A percentile compares a stretch with the other conserved stretches of the same genome.
These are phyloP conservation scores for Telmatherina bonti DNA, from an alignment of 2,797 vertebrate species.

Conservation along the genomic window DNA sequence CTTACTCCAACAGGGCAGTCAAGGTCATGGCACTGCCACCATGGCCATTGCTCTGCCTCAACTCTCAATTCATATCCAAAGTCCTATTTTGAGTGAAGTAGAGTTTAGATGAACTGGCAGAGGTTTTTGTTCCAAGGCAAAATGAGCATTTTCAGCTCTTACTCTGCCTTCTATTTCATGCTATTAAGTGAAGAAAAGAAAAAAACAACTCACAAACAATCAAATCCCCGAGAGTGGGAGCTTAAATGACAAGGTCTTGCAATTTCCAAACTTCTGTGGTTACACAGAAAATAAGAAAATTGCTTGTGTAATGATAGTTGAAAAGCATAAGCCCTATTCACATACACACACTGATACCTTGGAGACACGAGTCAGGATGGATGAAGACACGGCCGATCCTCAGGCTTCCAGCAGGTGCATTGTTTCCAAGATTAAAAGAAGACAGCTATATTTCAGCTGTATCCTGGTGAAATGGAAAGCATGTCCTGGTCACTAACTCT, in stretches of 20 bases:
- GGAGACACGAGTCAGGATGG: constrained; percentile 1
- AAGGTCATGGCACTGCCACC: constrained; percentile 40
- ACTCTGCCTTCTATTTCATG: constrained; percentile 24
- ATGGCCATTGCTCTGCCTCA: constrained; percentile 40
- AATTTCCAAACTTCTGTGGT: constrained; percentile 25
- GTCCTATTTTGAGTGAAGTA: constrained; percentile 55
- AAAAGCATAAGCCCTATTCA: constrained; percentile 21
- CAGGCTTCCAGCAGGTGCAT: constrained; percentile 71
- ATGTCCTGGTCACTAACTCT: constrained; percentile 56
- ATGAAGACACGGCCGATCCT: constrained; percentile 49
- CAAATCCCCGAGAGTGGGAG: constrained; percentile 28
- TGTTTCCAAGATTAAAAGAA: constrained; percentile 72
- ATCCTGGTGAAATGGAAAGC: constrained; percentile 59
- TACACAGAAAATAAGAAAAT: constrained; percentile 28
- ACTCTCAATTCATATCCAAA: constrained; percentile 55
- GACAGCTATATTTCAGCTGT: constrained; percentile 67
- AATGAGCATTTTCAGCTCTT: constrained; percentile 42
- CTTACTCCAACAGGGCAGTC: constrained; percentile 52
- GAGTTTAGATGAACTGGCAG: constrained; percentile 56
- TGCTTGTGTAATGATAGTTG: constrained; percentile 8
- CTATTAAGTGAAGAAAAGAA: constrained; percentile 12
- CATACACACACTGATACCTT: constrained; percentile 7
- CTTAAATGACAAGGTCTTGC: constrained; percentile 18
- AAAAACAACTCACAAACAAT: constrained; percentile 53
- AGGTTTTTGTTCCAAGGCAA: constrained; percentile 50